A percentile compares a stretch with the other conserved stretches of the same genome.
These are phyloP conservation scores for Pantelozetes paolii DNA, from an alignment of 2,888 invertebrate genomes.

Conservation along the genomic window DNA sequence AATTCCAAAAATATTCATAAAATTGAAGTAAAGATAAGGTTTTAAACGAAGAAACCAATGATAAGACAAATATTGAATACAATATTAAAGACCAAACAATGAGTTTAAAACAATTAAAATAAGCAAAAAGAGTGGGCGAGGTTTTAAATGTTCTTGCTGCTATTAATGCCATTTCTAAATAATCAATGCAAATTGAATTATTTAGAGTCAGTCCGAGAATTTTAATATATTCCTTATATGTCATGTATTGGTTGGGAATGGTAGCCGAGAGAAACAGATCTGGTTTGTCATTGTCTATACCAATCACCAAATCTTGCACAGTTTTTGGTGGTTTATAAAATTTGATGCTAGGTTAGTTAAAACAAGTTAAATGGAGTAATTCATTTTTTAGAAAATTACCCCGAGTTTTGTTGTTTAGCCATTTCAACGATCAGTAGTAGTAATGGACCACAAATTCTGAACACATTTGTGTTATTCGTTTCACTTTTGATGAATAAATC, in stretches of 20 bases:
- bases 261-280: too few species aligned
- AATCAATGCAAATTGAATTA: neutral
- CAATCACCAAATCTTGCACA: too few species aligned
- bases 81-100: neutral
- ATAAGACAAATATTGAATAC: neutral
- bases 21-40: neutral
- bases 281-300: too few species aligned
- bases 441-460: too few species aligned
- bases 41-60: neutral
- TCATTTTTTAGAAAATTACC: too few species aligned
- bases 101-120: neutral
- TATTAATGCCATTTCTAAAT: neutral
- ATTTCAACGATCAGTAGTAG: too few species aligned
- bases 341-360: too few species aligned
- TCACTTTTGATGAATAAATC: too few species aligned
- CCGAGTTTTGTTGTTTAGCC: too few species aligned
- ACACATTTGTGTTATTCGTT: too few species aligned
- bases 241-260: neutral
- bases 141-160: neutral
- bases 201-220: neutral
- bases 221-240: neutral
- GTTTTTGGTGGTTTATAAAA: too few species aligned
- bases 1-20: neutral
- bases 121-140: neutral
- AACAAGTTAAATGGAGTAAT: too few species aligned